Percentiles rank a stretch among this genome's conserved stretches.
phyloP scores from a whole-genome alignment of 2,888 invertebrate genomes.

The Diloba caeruleocephala region DNA sequence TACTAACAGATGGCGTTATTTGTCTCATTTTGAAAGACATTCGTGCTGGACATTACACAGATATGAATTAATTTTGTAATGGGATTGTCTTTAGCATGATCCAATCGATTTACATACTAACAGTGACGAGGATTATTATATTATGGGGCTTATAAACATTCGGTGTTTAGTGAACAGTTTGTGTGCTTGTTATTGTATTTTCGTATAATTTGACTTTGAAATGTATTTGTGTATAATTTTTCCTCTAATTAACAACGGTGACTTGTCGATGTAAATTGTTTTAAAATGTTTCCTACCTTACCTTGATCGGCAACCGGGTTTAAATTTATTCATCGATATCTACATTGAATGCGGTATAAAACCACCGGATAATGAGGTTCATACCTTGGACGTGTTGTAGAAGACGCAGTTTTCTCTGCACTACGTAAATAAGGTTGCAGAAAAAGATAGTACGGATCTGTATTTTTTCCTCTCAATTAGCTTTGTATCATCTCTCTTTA shows the following conservation, averaged over 20 bases:
- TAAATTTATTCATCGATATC: constrained; percentile 49
- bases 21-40: constrained; percentile 45
- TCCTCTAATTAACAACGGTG: constrained; percentile 31
- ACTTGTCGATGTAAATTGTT: constrained; percentile 29
- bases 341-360: constrained; percentile 53
- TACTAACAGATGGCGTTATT: constrained; percentile 69
- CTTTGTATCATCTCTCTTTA: constrained; percentile 33
- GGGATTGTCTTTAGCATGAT: constrained; percentile 9
- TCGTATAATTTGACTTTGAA: neutral
- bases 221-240: constrained; percentile 8
- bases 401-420: constrained; percentile 37
- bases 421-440: constrained; percentile 33
- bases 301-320: constrained; percentile 48
- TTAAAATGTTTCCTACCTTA: constrained; percentile 34
- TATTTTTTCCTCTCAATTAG: constrained; percentile 21
- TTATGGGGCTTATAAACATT: constrained; percentile 5
- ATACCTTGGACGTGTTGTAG: constrained; percentile 35
- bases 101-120: constrained; percentile 27
- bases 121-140: constrained; percentile 12
- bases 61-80: constrained; percentile 6
- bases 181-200: neutral
- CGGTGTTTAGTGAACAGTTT: constrained; percentile 8
- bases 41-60: neutral
- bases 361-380: constrained; percentile 44
- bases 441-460: constrained; percentile 19